Percentiles rank a stretch among this genome's conserved stretches.
Conservation (phyloP, 2,113 vertebrate species). For the Pyrgilauda ruficollis region DNA sequence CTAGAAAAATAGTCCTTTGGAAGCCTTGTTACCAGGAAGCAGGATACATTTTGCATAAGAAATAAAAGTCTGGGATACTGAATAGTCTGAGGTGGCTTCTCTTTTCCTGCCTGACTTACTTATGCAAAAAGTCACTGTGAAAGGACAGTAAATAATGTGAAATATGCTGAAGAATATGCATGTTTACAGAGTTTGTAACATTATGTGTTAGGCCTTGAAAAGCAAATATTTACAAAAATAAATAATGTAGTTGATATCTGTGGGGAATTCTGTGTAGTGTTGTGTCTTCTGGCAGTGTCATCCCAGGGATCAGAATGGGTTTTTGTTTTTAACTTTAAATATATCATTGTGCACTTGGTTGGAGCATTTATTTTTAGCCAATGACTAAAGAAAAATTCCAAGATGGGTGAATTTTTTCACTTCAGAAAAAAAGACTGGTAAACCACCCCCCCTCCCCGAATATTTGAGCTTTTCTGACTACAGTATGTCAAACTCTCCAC, state of each 20-base stretch:
- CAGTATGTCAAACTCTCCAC: background rate
- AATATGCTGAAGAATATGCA: background rate
- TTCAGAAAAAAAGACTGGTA: background rate
- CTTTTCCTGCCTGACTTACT: background rate
- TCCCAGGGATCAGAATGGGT: background rate
- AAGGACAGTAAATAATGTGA: background rate
- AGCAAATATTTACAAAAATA: background rate
- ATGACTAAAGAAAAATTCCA: background rate
- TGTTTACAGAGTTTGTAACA: background rate
- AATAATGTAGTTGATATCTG: background rate
- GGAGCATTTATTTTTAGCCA: background rate
- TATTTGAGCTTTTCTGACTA: background rate
- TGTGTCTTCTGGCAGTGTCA: background rate
- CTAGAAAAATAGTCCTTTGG: background rate
- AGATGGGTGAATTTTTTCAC: background rate
- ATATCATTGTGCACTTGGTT: background rate
- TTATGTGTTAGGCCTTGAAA: background rate
- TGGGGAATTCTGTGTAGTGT: background rate
- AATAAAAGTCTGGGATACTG: background rate
- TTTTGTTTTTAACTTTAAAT: background rate
- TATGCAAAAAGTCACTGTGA: background rate
- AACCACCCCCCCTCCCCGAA: background rate
- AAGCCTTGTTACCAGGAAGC: background rate
- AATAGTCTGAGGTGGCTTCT: background rate
- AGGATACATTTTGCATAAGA: background rate